Percentiles rank a stretch among this genome's conserved stretches.
phyloP scores from a whole-genome alignment of 1,140 invertebrate genomes.

The Myzus persicae region DNA sequence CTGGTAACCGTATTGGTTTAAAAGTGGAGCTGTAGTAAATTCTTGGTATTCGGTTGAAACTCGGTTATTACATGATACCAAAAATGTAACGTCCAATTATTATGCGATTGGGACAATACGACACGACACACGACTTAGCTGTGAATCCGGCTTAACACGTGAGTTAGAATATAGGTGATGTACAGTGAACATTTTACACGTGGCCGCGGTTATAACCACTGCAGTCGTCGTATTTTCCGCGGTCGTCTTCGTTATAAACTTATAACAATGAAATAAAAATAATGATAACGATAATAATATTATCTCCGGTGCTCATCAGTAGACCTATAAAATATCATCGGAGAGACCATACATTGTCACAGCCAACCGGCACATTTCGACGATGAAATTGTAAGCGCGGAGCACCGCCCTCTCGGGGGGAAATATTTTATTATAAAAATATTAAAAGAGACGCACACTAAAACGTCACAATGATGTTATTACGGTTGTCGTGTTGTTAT shows the following conservation, averaged over 20 bases:
- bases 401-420: background rate
- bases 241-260: background rate
- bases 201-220: background rate
- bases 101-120: no score
- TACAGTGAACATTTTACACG: no score
- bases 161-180: background rate
- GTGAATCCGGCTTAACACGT: no score
- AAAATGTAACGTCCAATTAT: no score
- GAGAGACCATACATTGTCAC: conserved; percentile 11
- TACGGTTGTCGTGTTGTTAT: background rate
- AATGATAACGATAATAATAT: background rate
- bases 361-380: background rate
- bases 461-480: background rate
- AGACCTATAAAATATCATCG: no score
- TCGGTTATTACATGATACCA: no score
- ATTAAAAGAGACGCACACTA: background rate
- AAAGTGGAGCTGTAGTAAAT: no score
- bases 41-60: no score
- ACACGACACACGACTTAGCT: background rate
- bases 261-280: background rate
- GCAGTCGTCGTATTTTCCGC: background rate
- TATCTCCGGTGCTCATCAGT: background rate
- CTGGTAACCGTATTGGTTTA: no score
- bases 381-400: background rate
- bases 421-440: background rate